Base-by-base conservation (phyloP, 2,797 vertebrate genomes). In the Adelosebastes latens region DNA sequence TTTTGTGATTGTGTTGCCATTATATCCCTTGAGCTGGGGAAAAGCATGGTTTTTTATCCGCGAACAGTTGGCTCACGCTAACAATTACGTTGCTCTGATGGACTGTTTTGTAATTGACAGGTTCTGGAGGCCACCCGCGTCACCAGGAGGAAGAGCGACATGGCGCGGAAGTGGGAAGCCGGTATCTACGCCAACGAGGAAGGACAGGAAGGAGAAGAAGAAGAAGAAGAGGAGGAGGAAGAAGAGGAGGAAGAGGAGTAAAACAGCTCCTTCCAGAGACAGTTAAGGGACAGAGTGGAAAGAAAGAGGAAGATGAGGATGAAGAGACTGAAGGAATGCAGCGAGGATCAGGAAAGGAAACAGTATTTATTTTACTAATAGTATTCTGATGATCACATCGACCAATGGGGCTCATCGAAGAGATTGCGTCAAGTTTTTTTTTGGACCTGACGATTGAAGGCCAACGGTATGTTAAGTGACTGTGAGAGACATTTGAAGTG, bases 101-200 rank as follows among this genome's bases (percentile, higher is more conserved):
- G n/a, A 22, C 4, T 87, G 22, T 39, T 75, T 60, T 88, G 6
- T 77, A 2, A 66, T 32, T 4, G 11, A 63, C 94, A 99, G 98
- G 98, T 99, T 84, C 96, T 99, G 8, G 98, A 99, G 91, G 98
- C 98, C 0, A 99, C 98, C 2, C 96, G 98, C 9, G 97, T 99
- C 79, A 98, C 97, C 79, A 96, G 98, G 86, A 97, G 98, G 78
- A 99, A 99, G 95, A 99, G 98, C 7, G 96, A 98, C 39, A 97
- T 99, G 95, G 94, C 92, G 0, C 76, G 90, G 49, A 93, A 92
- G 81, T 95, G 94, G 94, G 95, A 94, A 81, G 93, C 94, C 0
- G 92, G 93, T n/a, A 92, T 93, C 77, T 93, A 94, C 31, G 86
- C 88, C 68, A 94, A 94, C 2, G 93, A 93, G 61, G 89, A 87